Evolutionary conservation across 1,140 invertebrate species (phyloP), one percentile per base, ranked within the genome.

Genomic region (Chrysoperla carnea): DNA sequence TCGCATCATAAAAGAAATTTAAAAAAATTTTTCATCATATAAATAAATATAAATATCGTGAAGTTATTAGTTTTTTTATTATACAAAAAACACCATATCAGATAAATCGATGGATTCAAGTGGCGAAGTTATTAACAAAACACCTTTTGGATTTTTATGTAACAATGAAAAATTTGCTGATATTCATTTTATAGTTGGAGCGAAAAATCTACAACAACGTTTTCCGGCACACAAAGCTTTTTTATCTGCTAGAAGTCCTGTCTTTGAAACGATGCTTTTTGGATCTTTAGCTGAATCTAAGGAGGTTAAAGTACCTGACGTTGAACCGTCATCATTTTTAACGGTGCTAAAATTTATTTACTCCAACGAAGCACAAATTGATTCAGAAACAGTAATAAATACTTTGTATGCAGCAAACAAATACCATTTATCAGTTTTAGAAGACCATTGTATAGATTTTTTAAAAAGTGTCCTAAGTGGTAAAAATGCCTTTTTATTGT

Each of bases 201-300:
- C n/a, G n/a, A n/a, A n/a, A n/a, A n/a, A n/a, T n/a, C 73, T 73
- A 11, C 66, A 69, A 11, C 70, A 76, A 40, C 74, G 81, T 41
- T 81, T 89, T 48, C 83, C 84, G 4, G 84, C 84, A 3, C 86
- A 90, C 53, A 87, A 84, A 58, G 81, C 89, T 60, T 75, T 90
- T 4, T 57, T 90, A 6, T 81, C 81, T 6, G 78, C 84, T 36
- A 83, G 84, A 6, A 84, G 79, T 59, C 78, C 80, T 4, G 84
- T 89, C 2, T 89, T 89, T 61, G 83, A 89, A 62, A 81, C 83
- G 6, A 86, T 89, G 80, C 89, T 90, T 54, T 85, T 87, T 58
- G 77, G 84, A 33, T 75, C 72, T 6, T 50, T 77, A 46, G 73
- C 78, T 1, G 66, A 69, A 40, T 74, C 78, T 17, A 69, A 74